Base-by-base conservation (phyloP, 2,888 invertebrate genomes). In the Thymelicus acteon region DNA sequence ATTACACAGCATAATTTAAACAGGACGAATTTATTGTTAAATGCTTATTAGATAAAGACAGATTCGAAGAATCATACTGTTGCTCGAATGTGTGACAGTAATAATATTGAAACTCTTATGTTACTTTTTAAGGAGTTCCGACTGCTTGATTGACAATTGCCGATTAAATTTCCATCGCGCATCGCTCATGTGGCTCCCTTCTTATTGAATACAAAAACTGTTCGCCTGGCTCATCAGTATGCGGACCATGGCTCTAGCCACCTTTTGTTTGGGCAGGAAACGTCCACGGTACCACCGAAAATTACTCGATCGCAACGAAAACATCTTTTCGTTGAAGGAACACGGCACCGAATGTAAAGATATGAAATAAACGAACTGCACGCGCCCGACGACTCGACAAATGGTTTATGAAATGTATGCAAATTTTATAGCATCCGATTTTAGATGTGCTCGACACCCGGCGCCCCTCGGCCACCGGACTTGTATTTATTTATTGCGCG, bases 251-350 rank as follows among this genome's bases (percentile, higher is more conserved):
- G 82, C 78, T 81, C 84, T 84, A 86, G 82, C 80, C 85, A 90
- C 91, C 92, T 92, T 87, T 93, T 92, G 93, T 93, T 92, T 88
- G 86, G 88, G 84, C 93, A 93, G 93, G 93, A 93, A 92, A 89
- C 86, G 90, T 85, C 83, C 87, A 85, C 82, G 82, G 79, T 84
- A 82, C 87, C 83, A 86, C 87, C 91, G 87, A 92, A 93, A 90
- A 90, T 86, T 85, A 87, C 85, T 85, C 79, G 82, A 82, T 77
- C 77, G 81, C 82, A 81, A 80, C 82, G 79, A 82, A 86, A 87
- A 88, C 83, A 85, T 86, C 82, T 85, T 83, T 86, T 86, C 85
- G 79, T 72, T 78, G 82, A 84, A 85, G 78, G 75, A 84, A 82
- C 81, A 81, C 79, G 78, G 79, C 73, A 47, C 72, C 78, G 81